Conservation (phyloP, 1,140 invertebrate genomes). For the Linepithema humile region DNA sequence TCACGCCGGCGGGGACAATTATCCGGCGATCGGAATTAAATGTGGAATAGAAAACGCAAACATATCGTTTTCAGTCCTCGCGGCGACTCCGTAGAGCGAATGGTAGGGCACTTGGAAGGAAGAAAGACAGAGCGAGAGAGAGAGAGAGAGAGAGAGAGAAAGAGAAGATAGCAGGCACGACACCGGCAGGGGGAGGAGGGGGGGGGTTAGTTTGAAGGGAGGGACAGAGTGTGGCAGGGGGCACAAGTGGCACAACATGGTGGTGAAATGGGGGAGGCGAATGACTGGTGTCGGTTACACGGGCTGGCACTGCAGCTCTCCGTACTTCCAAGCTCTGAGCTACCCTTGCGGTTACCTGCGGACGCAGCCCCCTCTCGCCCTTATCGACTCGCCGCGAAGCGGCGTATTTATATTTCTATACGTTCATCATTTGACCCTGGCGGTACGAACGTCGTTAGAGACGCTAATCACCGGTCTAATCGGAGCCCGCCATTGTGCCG, state of each 20-base stretch:
- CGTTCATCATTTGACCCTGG: slow-evolving; percentile 66
- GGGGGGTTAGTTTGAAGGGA: neutral
- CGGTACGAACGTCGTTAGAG: slow-evolving; percentile 27
- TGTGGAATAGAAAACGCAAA: slow-evolving; percentile 67
- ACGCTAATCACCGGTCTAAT: slow-evolving; percentile 40
- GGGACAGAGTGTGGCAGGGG: slow-evolving; percentile 64
- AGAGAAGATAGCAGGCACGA: slow-evolving; percentile 48
- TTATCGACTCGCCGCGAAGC: slow-evolving; percentile 46
- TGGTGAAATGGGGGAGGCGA: slow-evolving; percentile 81
- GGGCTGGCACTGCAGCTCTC: slow-evolving; percentile 80
- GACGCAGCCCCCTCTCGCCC: slow-evolving; percentile 14
- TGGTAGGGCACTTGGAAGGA: slow-evolving; percentile 44
- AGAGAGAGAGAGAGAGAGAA: neutral
- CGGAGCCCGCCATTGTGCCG: neutral
- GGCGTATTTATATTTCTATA: slow-evolving; percentile 71
- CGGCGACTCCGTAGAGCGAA: neutral
- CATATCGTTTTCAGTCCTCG: slow-evolving; percentile 67
- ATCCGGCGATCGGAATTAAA: slow-evolving; percentile 54
- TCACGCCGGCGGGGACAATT: slow-evolving; percentile 35
- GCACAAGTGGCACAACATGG: slow-evolving; percentile 82
- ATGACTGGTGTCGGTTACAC: slow-evolving; percentile 83
- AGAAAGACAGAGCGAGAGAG: neutral
- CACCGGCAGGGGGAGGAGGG: slow-evolving; percentile 41
- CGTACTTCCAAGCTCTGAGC: slow-evolving; percentile 48
- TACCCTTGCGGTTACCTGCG: slow-evolving; percentile 50